A percentile compares a stretch with the other conserved stretches of the same genome.
Evolutionary conservation across 2,797 vertebrate species (phyloP).

Genomic region (Leptodactylus fallax): DNA sequence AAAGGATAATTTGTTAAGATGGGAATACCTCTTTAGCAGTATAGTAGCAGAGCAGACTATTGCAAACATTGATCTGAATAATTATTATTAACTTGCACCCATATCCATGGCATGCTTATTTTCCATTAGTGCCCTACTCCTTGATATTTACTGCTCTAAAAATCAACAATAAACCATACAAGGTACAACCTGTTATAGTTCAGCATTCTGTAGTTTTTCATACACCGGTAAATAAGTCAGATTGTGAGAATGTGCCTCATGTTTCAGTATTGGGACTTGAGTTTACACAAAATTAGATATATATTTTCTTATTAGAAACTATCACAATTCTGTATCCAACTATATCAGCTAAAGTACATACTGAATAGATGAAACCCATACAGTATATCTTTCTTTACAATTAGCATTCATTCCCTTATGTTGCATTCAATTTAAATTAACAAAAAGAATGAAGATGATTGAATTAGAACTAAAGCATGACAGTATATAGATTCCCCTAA

Average conservation of each 20-base stretch:
- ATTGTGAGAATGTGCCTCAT: background rate
- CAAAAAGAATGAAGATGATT: background rate
- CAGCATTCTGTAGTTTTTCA: background rate
- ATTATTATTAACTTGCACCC: no score
- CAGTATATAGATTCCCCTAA: conserved; percentile 30
- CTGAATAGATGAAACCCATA: background rate
- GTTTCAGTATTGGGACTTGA: background rate
- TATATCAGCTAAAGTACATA: background rate
- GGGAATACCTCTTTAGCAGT: no score
- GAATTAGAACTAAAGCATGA: conserved; percentile 3
- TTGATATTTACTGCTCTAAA: no score
- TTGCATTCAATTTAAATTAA: background rate
- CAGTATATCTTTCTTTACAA: background rate
- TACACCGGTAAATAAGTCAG: background rate
- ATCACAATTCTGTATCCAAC: background rate
- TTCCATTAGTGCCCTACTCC: no score
- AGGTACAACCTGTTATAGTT: no score
- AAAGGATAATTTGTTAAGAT: no score
- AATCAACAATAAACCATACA: no score
- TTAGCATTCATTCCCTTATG: background rate
- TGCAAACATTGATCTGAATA: no score
- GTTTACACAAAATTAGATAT: background rate
- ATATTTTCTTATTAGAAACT: background rate
- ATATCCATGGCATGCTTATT: no score
- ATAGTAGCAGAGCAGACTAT: no score